These are phyloP conservation scores for Itoplectis maculator DNA, from an alignment of 2,888 invertebrate genomes.

Conservation along the genomic window DNA sequence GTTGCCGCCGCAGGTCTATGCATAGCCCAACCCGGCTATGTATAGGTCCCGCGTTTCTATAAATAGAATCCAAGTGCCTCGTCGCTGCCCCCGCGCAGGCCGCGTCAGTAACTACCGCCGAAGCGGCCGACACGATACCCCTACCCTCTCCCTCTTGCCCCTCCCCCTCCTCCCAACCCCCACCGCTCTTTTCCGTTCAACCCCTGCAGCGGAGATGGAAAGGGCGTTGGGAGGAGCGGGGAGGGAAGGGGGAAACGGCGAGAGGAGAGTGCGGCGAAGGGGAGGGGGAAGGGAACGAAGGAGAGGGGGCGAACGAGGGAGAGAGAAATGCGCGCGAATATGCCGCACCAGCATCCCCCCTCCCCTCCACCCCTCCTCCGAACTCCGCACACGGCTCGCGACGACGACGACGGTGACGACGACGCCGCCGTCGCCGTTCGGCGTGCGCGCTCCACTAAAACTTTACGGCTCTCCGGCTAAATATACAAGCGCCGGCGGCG, in stretches of 20 bases:
- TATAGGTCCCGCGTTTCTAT: constrained; percentile 83
- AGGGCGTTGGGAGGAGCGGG: not conserved
- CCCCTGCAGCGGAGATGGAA: constrained; percentile 41
- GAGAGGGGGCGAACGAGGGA: not conserved
- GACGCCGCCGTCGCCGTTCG: constrained; percentile 41
- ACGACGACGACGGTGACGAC: constrained; percentile 44
- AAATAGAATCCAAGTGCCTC: constrained; percentile 81
- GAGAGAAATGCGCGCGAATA: constrained; percentile 52
- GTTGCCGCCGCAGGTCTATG: constrained; percentile 77
- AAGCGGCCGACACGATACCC: constrained; percentile 45
- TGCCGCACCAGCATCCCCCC: constrained; percentile 64
- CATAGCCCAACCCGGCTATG: constrained; percentile 82
- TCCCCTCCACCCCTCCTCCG: too few species aligned
- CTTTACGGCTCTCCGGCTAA: constrained; percentile 73
- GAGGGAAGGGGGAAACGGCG: constrained; percentile 6
- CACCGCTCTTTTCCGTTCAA: constrained; percentile 54
- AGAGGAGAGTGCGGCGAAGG: not conserved
- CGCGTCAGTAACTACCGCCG: constrained; percentile 43
- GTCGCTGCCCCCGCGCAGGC: constrained; percentile 48
- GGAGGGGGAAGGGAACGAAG: not conserved
- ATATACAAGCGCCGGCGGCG: constrained; percentile 69
- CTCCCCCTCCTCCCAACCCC: too few species aligned
- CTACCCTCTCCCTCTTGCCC: constrained; percentile 14
- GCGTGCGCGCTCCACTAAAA: constrained; percentile 48
- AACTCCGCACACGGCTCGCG: constrained; percentile 48